Conservation (phyloP, 2,888 invertebrate species). For the Lycaena phlaeas region DNA sequence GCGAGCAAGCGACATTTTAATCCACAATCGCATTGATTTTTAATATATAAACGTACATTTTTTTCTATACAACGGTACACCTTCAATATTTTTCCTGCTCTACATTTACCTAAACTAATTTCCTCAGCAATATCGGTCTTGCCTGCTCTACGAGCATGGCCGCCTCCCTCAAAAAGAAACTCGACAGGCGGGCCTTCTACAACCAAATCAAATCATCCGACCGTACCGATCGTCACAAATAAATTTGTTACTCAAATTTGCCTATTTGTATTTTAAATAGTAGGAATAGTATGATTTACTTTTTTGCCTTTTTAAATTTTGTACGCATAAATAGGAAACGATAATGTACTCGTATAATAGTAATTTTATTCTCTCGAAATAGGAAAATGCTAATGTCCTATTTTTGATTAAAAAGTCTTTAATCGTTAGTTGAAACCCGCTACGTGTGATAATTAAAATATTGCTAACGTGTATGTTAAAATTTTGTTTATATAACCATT, state of each 20-base stretch:
- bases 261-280: slow-evolving; percentile 9
- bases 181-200: slow-evolving; percentile 50
- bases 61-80: slow-evolving; percentile 47
- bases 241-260: slow-evolving; percentile 52
- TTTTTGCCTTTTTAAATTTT: neutral
- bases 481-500: too few relatives aligned
- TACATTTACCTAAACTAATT: slow-evolving; percentile 73
- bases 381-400: too few relatives aligned
- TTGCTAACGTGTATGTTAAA: too few relatives aligned
- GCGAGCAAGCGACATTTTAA: neutral
- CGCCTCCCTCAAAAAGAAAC: slow-evolving; percentile 60
- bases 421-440: too few relatives aligned
- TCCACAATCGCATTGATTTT: slow-evolving; percentile 6
- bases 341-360: too few relatives aligned
- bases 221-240: slow-evolving; percentile 60
- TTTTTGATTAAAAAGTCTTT: too few relatives aligned
- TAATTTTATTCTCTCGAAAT: too few relatives aligned
- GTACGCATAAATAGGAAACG: too few relatives aligned
- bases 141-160: slow-evolving; percentile 63
- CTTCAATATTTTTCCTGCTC: slow-evolving; percentile 63
- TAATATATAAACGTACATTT: neutral
- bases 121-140: slow-evolving; percentile 70
- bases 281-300: too few relatives aligned
- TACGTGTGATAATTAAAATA: too few relatives aligned
- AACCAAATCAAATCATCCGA: slow-evolving; percentile 69